Percentiles rank a stretch among this genome's conserved stretches.
phyloP scores from a whole-genome alignment of 2,888 invertebrate species.

The Patella caerulea region DNA sequence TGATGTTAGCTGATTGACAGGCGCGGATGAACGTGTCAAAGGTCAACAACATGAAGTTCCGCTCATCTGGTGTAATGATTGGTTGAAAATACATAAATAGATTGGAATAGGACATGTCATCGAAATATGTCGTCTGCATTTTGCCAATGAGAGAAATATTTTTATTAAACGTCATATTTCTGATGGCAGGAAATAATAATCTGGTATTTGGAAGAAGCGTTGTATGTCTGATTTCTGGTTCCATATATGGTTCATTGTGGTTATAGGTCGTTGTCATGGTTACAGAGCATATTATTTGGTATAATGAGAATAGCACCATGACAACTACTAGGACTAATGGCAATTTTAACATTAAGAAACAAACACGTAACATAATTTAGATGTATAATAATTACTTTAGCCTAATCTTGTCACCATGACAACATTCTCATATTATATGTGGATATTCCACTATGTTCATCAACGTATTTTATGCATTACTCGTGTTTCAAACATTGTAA shows the following conservation, averaged over 20 bases:
- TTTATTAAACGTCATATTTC: background rate
- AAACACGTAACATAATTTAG: background rate
- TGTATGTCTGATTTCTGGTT: background rate
- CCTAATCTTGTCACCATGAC: too few species aligned
- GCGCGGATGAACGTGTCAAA: constrained; percentile 36
- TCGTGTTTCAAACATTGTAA: too few species aligned
- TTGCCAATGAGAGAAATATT: background rate
- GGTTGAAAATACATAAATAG: constrained; percentile 31
- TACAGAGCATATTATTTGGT: background rate
- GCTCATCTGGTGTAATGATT: constrained; percentile 26
- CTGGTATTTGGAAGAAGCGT: background rate
- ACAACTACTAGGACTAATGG: background rate
- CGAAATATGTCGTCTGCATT: background rate
- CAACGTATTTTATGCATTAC: too few species aligned
- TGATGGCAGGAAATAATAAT: background rate
- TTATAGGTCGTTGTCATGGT: background rate
- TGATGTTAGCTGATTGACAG: constrained; percentile 28
- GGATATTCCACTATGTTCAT: too few species aligned
- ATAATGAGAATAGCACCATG: background rate
- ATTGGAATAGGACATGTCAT: constrained; percentile 8
- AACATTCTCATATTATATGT: too few species aligned
- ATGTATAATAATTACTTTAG: too few species aligned
- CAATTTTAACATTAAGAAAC: constrained; percentile 1
- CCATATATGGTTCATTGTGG: background rate
- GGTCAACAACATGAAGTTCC: constrained; percentile 27